phyloP scores from a whole-genome alignment of 1,140 invertebrate genomes.

The Tetragnatha versicolor region DNA sequence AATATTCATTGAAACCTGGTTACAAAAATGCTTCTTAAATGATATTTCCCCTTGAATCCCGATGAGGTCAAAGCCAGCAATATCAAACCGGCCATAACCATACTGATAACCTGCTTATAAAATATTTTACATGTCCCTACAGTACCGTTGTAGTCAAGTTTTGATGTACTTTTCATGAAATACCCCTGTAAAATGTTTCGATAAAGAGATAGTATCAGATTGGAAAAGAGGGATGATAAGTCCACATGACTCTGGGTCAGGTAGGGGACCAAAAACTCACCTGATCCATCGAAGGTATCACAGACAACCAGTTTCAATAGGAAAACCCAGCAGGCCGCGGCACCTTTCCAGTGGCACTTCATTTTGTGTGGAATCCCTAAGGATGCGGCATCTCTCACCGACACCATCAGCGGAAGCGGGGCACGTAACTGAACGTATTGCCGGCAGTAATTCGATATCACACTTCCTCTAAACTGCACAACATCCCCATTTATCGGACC shows the following conservation, averaged over 20 bases:
- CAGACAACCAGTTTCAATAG: neutral
- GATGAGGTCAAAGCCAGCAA: conserved; percentile 18
- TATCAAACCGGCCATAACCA: no score
- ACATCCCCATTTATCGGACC: conserved; percentile 47
- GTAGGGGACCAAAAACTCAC: neutral
- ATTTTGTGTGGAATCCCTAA: no score
- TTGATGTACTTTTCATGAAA: no score
- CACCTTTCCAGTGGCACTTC: neutral
- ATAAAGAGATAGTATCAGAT: no score
- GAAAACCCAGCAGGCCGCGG: neutral
- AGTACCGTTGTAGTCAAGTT: no score
- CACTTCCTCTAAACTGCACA: conserved; percentile 39
- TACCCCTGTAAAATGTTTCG: no score
- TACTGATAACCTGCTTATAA: no score
- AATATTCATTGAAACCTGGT: neutral
- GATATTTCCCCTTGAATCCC: neutral
- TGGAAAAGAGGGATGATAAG: no score
- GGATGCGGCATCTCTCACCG: no score
- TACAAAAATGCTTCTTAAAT: neutral
- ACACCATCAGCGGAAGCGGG: neutral
- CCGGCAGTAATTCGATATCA: conserved; percentile 43
- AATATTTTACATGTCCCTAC: no score
- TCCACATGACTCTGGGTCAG: no score
- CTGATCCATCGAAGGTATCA: neutral
- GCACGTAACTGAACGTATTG: neutral